These are phyloP conservation scores for Merluccius polli DNA, from an alignment of 2,797 vertebrate species.

Conservation along the genomic window DNA sequence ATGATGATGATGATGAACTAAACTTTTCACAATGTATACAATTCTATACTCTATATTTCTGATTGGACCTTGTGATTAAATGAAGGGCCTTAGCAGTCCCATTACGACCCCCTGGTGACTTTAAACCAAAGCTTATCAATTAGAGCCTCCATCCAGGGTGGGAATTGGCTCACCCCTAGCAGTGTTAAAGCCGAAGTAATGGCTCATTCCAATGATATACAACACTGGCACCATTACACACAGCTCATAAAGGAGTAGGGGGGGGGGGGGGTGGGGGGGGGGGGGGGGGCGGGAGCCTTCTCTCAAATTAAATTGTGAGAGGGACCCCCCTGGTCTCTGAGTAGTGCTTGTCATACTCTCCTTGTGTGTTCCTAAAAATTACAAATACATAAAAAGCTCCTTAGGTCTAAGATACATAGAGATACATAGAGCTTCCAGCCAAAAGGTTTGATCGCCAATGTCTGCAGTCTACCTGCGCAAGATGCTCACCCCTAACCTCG, in stretches of 20 bases:
- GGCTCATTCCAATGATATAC: constrained; percentile 21
- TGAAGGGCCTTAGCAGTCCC: not conserved
- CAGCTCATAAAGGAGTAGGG: constrained; percentile 9
- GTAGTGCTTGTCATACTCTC: not conserved
- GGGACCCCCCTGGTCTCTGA: not conserved
- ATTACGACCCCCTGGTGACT: not conserved
- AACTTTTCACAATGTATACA: not conserved
- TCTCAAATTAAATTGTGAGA: constrained; percentile 19
- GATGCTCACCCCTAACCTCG: too few species aligned
- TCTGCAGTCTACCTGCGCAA: too few species aligned
- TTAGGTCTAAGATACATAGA: too few species aligned
- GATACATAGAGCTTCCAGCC: too few species aligned
- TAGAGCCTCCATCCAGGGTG: not conserved
- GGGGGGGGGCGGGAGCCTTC: not conserved
- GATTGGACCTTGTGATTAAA: not conserved
- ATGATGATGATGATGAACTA: too few species aligned
- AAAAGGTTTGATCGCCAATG: too few species aligned
- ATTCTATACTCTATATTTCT: not conserved
- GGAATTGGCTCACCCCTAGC: not conserved
- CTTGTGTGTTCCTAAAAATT: not conserved
- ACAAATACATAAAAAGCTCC: too few species aligned
- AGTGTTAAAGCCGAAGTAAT: not conserved
- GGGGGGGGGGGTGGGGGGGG: not conserved
- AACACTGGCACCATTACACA: constrained; percentile 13
- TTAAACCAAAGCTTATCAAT: constrained; percentile 1